Base-by-base conservation (phyloP, 2,888 invertebrate genomes). In the Malthinus seriepunctatus region DNA sequence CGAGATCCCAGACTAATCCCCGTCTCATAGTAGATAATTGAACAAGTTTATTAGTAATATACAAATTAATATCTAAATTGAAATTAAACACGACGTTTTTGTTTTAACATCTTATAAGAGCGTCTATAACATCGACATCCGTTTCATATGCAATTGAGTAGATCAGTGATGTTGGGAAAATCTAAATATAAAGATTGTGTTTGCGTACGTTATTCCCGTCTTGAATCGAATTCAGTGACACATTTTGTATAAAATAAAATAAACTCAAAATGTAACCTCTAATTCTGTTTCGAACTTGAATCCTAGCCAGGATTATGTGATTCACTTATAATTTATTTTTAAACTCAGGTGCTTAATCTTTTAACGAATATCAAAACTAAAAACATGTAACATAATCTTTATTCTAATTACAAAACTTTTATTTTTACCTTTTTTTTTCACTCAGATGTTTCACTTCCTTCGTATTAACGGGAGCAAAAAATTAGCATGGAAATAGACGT, bases 281-380 rank as follows among this genome's bases (percentile, higher is more conserved):
- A 62, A 55, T 59, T 62, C 49, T 56, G 53, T 58, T 55, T 50
- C 51, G 51, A 59, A 55, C 56, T 59, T 62, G 62, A 59, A 51
- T 11, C 8, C 12, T n/a, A 11, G 58, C 62, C 62, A 62, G 47
- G 31, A 37, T 44, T 39, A 23, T 45, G 49, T 62, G 62, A 62
- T 48, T 62, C 62, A 62, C 37, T 51, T n/a, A 23, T 12, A 32
- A 32, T 32, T 56, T 58, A 54, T 57, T 54, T 53, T 48, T 47
- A 53, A 55, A 32, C 39, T 59, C 49, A 59, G 54, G 55, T 62
- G 55, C 47, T 50, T 60, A 56, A 44, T 38, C 44, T 44, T 35
- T 47, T 32, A 34, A 42, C 37, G 55, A 47, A 47, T 51, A 54
- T 14, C 47, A 33, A 23, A 23, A 23, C 23, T 23, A 3, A 23